phyloP scores from a whole-genome alignment of 1,140 invertebrate species.

The Drosophila hydei region DNA sequence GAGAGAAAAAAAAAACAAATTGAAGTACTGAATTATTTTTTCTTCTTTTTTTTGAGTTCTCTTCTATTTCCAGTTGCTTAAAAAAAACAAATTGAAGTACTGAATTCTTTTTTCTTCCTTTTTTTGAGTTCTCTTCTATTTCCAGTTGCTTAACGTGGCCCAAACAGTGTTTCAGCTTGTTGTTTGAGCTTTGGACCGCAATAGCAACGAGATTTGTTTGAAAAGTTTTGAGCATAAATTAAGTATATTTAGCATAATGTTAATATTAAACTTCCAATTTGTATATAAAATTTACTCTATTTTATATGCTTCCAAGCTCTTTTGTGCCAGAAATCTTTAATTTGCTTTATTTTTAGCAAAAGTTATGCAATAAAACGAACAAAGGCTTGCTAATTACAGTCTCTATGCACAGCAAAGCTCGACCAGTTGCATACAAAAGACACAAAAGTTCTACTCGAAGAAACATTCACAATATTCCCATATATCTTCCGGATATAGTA shows the following conservation, averaged over 20 bases:
- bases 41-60: constrained; percentile 2
- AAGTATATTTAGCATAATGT: constrained; percentile 10
- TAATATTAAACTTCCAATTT: background rate
- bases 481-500: background rate
- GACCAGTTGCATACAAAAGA: constrained; percentile 21
- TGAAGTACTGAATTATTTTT: constrained; percentile 14
- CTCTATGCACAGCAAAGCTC: constrained; percentile 14
- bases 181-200: constrained; percentile 15
- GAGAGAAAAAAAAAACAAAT: background rate
- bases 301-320: too few species aligned
- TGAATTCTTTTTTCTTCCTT: constrained; percentile 6
- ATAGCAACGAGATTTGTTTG: constrained; percentile 19
- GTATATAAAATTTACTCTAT: too few species aligned
- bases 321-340: too few species aligned
- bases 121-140: constrained; percentile 10
- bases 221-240: constrained; percentile 7
- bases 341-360: too few species aligned
- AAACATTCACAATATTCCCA: constrained; percentile 24
- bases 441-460: constrained; percentile 36
- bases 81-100: constrained; percentile 11
- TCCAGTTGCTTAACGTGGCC: constrained; percentile 36
- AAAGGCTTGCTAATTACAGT: constrained; percentile 32
- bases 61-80: constrained; percentile 29
- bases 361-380: constrained; percentile 27
- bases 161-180: constrained; percentile 27